Conservation (phyloP, 2,888 invertebrate species). For the Conops quadrifasciatus region DNA sequence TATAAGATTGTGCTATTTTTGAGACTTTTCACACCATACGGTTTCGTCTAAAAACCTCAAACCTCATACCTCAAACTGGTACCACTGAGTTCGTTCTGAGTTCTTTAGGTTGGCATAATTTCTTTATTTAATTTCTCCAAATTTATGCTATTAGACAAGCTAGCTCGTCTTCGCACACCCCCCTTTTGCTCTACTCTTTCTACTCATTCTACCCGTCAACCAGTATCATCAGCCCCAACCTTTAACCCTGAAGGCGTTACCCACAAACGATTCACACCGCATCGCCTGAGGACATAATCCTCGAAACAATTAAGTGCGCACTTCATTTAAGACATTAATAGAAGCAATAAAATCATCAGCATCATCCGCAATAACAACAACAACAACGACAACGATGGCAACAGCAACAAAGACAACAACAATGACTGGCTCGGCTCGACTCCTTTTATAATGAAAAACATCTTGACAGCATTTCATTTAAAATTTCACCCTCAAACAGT, state of each 20-base stretch:
- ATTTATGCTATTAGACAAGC: no score
- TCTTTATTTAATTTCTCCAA: no score
- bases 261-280: slow-evolving; percentile 32
- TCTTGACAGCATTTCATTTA: slow-evolving; percentile 42
- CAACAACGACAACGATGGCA: slow-evolving; percentile 4
- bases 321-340: slow-evolving; percentile 42
- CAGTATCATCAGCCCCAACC: no score
- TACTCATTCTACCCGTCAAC: no score
- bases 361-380: slow-evolving; percentile 24
- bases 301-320: slow-evolving; percentile 41
- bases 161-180: no score
- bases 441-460: slow-evolving; percentile 29
- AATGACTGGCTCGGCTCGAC: slow-evolving; percentile 12
- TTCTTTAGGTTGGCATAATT: no score
- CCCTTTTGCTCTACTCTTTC: no score
- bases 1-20: no score
- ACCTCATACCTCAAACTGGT: no score
- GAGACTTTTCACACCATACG: no score
- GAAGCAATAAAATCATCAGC: slow-evolving; percentile 37
- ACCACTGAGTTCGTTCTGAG: no score
- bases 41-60: no score
- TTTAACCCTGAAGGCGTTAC: slow-evolving; percentile 27
- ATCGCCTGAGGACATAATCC: slow-evolving; percentile 39
- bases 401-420: slow-evolving; percentile 17
- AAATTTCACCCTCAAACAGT: slow-evolving; percentile 36